These are phyloP conservation scores for Euplagia quadripunctaria DNA, from an alignment of 2,888 invertebrate species.

Conservation along the genomic window DNA sequence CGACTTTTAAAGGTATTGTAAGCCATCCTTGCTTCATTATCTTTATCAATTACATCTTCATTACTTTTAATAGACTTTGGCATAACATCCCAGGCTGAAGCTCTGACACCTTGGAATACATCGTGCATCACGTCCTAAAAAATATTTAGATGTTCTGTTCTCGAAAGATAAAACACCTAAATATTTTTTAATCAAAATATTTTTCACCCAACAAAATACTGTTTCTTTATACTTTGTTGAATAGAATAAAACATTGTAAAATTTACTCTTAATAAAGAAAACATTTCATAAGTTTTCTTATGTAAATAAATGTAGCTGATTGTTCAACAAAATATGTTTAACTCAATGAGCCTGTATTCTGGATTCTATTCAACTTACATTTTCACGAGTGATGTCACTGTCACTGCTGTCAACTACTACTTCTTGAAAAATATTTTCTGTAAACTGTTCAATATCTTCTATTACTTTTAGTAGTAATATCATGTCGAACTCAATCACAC, in stretches of 20 bases:
- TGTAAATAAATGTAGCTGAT: neutral
- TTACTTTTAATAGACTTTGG: neutral
- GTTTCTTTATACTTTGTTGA: neutral
- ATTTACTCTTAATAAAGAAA: neutral
- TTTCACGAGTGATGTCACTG: conserved; percentile 13
- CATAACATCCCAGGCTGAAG: neutral
- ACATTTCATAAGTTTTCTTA: neutral
- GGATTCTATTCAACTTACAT: neutral
- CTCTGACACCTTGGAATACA: conserved; percentile 14
- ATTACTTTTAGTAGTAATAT: neutral
- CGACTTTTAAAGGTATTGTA: neutral
- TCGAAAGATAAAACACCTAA: conserved; percentile 13
- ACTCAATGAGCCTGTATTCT: neutral
- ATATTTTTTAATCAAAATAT: neutral
- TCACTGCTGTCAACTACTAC: conserved; percentile 18
- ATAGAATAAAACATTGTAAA: neutral
- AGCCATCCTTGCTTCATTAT: neutral
- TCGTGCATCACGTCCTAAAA: conserved; percentile 26
- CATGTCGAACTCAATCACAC: neutral
- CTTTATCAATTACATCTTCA: neutral
- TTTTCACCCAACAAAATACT: neutral
- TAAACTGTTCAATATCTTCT: conserved; percentile 15
- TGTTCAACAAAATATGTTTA: neutral
- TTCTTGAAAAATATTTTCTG: conserved; percentile 7
- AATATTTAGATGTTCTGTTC: conserved; percentile 27